Conservation (phyloP, 2,113 vertebrate species). For the Nannospalax galili region DNA sequence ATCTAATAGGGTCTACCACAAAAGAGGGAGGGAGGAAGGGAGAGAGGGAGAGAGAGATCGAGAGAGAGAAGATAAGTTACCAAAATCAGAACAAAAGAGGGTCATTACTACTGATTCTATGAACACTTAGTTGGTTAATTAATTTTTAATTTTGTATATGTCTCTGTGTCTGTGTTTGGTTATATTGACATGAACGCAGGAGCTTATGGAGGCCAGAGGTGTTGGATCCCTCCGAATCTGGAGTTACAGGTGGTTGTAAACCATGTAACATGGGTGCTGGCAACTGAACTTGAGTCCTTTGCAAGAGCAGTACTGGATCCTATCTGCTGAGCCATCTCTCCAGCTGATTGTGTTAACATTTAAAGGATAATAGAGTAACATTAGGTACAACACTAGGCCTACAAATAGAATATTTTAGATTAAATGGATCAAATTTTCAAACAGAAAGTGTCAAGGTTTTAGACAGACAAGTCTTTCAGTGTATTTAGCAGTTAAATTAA, state of each 20-base stretch:
- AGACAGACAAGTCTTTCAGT: not conserved
- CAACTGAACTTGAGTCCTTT: not conserved
- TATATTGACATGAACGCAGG: not conserved
- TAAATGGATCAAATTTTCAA: not conserved
- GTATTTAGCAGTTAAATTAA: not conserved
- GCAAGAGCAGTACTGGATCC: not conserved
- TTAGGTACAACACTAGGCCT: not conserved
- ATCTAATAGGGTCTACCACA: not conserved
- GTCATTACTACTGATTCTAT: not conserved
- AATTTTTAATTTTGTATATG: not conserved
- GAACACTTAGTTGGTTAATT: not conserved
- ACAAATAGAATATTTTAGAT: conserved; percentile 10
- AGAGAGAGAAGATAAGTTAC: not conserved
- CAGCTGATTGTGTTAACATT: not conserved
- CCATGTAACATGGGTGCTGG: not conserved
- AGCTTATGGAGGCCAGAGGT: not conserved
- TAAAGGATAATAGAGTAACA: conserved; percentile 34
- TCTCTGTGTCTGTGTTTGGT: not conserved
- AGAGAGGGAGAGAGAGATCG: not conserved
- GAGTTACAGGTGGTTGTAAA: not conserved
- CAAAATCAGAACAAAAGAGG: not conserved
- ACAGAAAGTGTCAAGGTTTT: not conserved
- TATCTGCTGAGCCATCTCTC: not conserved
- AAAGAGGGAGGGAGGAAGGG: not conserved
- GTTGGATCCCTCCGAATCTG: not conserved